Conservation (phyloP, 2,113 vertebrate genomes). For the Mus pahari region DNA sequence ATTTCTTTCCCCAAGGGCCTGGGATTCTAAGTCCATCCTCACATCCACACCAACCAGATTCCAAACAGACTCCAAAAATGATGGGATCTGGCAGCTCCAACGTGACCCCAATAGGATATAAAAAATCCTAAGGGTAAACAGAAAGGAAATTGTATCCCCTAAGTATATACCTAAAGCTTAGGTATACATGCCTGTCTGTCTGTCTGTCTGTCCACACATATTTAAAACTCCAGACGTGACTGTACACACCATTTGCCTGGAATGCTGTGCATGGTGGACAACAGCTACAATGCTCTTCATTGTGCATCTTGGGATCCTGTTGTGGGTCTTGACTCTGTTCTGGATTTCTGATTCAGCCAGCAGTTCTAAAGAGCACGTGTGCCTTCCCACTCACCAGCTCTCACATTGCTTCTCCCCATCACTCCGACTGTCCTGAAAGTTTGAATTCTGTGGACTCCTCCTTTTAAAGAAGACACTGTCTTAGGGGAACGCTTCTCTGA, state of each 20-base stretch:
- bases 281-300: constrained; percentile 87
- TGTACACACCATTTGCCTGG: constrained; percentile 85
- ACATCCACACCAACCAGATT: background rate
- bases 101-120: constrained; percentile 57
- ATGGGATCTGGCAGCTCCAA: constrained; percentile 60
- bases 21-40: background rate
- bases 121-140: background rate
- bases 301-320: constrained; percentile 84
- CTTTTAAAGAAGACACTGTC: background rate
- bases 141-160: constrained; percentile 48
- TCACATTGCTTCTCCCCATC: constrained; percentile 4
- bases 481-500: background rate
- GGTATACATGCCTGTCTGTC: constrained; percentile 39
- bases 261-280: constrained; percentile 82
- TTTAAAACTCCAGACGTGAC: constrained; percentile 83
- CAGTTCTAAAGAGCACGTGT: constrained; percentile 69
- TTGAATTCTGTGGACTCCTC: background rate
- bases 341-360: constrained; percentile 84
- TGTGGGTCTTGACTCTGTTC: constrained; percentile 83
- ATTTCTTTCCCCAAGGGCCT: constrained; percentile 13
- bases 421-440: background rate
- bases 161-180: constrained; percentile 61
- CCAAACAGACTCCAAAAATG: constrained; percentile 25
- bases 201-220: constrained; percentile 59
- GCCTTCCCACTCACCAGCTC: constrained; percentile 66